A percentile compares a stretch with the other conserved stretches of the same genome.
phyloP scores from a whole-genome alignment of 1,140 invertebrate genomes.

The Ceratosolen fusciceps region DNA sequence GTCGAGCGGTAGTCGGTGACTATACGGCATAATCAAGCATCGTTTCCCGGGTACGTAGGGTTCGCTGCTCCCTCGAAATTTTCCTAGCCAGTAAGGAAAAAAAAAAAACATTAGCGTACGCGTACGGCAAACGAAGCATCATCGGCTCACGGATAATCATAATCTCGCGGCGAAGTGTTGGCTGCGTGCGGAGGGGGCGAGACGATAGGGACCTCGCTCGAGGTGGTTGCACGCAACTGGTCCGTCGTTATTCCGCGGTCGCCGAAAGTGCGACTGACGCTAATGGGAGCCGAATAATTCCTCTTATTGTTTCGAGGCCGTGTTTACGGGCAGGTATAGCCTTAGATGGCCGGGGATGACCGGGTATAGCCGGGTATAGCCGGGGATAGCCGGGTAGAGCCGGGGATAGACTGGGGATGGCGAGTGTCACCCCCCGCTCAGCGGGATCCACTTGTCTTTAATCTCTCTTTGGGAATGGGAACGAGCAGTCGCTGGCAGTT shows the following conservation, averaged over 20 bases:
- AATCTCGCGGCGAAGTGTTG: too few species aligned
- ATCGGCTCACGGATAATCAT: too few species aligned
- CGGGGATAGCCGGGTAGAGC: too few species aligned
- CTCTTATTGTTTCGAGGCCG: slow-evolving; percentile 56
- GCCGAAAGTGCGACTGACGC: slow-evolving; percentile 66
- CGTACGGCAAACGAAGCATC: too few species aligned
- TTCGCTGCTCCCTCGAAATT: background rate
- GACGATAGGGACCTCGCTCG: background rate
- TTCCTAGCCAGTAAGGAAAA: background rate
- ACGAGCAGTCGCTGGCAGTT: slow-evolving; percentile 30
- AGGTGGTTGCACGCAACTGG: too few species aligned
- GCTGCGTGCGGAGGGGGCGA: too few species aligned
- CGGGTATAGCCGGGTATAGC: too few species aligned
- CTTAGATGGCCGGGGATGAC: too few species aligned
- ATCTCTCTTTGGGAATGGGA: slow-evolving; percentile 38
- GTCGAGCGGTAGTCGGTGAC: background rate
- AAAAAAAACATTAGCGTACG: background rate
- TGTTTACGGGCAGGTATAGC: slow-evolving; percentile 49
- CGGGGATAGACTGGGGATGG: too few species aligned
- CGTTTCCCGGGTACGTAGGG: background rate
- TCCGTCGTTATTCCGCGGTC: background rate
- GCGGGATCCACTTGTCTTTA: slow-evolving; percentile 53
- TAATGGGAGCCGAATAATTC: slow-evolving; percentile 70
- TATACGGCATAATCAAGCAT: background rate
- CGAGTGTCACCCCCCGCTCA: slow-evolving; percentile 54